phyloP scores from a whole-genome alignment of 2,888 invertebrate species.

The Vannuccia rotundouncinata region DNA sequence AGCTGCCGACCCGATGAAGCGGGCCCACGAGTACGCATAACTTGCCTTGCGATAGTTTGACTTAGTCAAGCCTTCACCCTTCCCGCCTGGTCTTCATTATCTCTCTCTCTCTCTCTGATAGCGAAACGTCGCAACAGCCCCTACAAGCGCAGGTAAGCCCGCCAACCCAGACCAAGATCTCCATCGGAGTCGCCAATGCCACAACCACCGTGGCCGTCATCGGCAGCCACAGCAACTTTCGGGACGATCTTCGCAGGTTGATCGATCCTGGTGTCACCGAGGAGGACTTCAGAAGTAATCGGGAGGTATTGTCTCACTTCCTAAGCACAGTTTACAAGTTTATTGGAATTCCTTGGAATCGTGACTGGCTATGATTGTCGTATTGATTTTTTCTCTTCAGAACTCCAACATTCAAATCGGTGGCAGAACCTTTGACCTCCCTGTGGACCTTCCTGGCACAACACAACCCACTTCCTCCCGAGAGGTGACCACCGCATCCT shows the following conservation, averaged over 20 bases:
- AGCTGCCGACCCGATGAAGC: neutral
- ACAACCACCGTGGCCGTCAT: neutral
- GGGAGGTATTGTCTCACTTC: no score
- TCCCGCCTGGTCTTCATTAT: no score
- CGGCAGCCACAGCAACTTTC: neutral
- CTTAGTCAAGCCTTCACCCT: no score
- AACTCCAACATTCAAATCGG: neutral
- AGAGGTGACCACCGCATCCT: neutral
- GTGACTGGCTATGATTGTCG: no score
- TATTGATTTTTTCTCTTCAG: neutral
- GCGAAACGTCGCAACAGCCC: no score
- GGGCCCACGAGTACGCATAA: no score
- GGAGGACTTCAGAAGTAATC: conserved; percentile 13
- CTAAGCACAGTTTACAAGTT: no score
- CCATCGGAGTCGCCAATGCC: no score
- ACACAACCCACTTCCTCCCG: neutral
- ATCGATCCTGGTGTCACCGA: conserved; percentile 15
- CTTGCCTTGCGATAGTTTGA: no score
- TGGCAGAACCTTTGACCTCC: conserved; percentile 6
- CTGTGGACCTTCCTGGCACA: neutral
- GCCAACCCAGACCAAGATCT: neutral
- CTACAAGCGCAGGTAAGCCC: neutral
- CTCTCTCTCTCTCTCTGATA: no score
- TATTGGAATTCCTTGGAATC: no score
- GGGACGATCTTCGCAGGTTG: conserved; percentile 6